Percentiles rank a stretch among this genome's conserved stretches.
These are phyloP conservation scores for Caenorhabditis drosophilae DNA, from an alignment of 2,888 invertebrate species.

Conservation along the genomic window DNA sequence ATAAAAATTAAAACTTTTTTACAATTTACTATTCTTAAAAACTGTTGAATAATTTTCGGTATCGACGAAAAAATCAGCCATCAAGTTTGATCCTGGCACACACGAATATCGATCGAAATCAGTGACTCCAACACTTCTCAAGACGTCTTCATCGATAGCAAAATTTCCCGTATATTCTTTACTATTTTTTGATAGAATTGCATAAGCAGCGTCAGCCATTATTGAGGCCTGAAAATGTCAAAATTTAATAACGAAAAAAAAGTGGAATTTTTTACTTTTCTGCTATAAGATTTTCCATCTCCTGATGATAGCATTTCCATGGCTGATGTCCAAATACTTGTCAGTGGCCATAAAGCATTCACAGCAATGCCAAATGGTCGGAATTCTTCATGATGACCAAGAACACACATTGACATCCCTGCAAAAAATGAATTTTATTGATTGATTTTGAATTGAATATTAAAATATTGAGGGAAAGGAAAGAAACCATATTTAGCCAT, in stretches of 20 bases:
- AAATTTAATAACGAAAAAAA: neutral
- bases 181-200: conserved; percentile 80
- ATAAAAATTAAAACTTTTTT: too few species aligned
- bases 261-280: conserved; percentile 8
- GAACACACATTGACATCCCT: conserved; percentile 86
- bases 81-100: conserved; percentile 79
- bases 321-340: conserved; percentile 79
- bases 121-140: conserved; percentile 80
- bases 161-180: conserved; percentile 80
- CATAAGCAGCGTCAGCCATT: conserved; percentile 82
- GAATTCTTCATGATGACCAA: conserved; percentile 93
- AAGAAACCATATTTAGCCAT: conserved; percentile 98
- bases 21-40: too few species aligned
- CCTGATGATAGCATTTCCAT: conserved; percentile 72
- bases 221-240: conserved; percentile 18
- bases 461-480: too few species aligned
- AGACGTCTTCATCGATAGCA: conserved; percentile 88
- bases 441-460: too few species aligned
- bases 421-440: too few species aligned
- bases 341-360: conserved; percentile 91
- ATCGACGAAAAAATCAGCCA: conserved; percentile 91
- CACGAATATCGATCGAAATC: conserved; percentile 85
- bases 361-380: conserved; percentile 84
- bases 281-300: conserved; percentile 70
- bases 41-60: too few species aligned